phyloP scores from a whole-genome alignment of 2,888 invertebrate genomes.

The Petrolisthes manimaculis region DNA sequence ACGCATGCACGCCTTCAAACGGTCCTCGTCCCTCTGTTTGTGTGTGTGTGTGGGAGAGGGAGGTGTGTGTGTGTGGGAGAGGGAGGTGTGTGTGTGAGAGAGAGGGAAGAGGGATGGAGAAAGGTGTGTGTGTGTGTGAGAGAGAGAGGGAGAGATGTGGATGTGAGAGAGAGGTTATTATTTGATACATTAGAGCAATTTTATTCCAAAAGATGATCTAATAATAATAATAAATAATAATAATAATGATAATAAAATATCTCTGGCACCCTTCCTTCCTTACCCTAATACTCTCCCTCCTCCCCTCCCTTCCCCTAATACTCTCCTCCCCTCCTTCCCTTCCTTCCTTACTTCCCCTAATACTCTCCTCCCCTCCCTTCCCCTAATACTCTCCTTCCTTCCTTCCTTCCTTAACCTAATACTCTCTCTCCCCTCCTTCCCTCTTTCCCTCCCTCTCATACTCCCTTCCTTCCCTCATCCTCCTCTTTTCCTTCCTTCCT shows the following conservation, averaged over 20 bases:
- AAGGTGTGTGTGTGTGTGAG: neutral
- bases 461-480: neutral
- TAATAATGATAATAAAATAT: neutral
- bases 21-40: conserved; percentile 93
- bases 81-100: neutral
- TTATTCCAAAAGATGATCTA: too few relatives aligned
- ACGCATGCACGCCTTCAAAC: conserved; percentile 88
- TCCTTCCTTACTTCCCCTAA: too few relatives aligned
- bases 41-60: neutral
- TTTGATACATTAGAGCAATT: too few relatives aligned
- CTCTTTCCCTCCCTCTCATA: neutral
- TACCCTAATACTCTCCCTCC: neutral
- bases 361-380: too few relatives aligned
- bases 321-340: neutral
- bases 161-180: neutral
- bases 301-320: neutral
- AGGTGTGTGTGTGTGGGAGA: neutral
- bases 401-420: neutral
- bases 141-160: neutral
- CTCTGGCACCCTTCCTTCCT: neutral
- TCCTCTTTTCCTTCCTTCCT: neutral
- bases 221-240: neutral
- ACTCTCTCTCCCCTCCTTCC: neutral
- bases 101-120: neutral
- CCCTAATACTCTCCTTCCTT: too few relatives aligned